Conservation (phyloP, 1,140 invertebrate genomes). For the Dinoponera quadriceps region DNA sequence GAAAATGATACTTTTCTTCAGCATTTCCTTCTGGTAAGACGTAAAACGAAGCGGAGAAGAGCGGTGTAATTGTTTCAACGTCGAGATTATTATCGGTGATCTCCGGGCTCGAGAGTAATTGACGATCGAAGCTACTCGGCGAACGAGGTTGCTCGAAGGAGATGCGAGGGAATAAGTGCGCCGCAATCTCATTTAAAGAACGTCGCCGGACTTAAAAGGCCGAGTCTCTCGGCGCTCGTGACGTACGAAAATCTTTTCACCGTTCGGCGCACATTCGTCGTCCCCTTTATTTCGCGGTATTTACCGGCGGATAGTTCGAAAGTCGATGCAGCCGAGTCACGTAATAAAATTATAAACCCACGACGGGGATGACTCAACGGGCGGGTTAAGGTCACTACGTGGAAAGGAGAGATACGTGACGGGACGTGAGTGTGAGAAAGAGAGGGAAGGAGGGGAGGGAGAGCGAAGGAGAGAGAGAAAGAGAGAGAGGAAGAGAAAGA, state of each 20-base stretch:
- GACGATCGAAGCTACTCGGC: background rate
- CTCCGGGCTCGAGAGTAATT: background rate
- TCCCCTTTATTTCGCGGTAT: background rate
- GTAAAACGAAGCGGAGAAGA: too few species aligned
- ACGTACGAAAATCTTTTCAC: background rate
- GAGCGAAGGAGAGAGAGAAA: background rate
- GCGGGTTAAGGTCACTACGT: constrained; percentile 53
- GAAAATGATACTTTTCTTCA: too few species aligned
- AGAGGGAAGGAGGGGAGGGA: constrained; percentile 10
- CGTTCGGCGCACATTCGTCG: background rate
- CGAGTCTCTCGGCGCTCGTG: background rate
- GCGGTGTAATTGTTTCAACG: too few species aligned
- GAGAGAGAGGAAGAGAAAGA: too few species aligned
- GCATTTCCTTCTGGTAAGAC: too few species aligned
- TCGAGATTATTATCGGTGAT: too few species aligned
- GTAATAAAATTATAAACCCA: constrained; percentile 55
- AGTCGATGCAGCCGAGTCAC: constrained; percentile 49
- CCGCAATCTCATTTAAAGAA: background rate
- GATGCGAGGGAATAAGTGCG: background rate
- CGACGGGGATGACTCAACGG: constrained; percentile 46
- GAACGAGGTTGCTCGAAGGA: background rate
- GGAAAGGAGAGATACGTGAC: constrained; percentile 54
- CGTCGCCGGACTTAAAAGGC: background rate
- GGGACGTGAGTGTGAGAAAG: background rate
- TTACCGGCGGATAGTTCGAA: constrained; percentile 15